These are phyloP conservation scores for Argyra leucocephala DNA, from an alignment of 2,888 invertebrate species.

Conservation along the genomic window DNA sequence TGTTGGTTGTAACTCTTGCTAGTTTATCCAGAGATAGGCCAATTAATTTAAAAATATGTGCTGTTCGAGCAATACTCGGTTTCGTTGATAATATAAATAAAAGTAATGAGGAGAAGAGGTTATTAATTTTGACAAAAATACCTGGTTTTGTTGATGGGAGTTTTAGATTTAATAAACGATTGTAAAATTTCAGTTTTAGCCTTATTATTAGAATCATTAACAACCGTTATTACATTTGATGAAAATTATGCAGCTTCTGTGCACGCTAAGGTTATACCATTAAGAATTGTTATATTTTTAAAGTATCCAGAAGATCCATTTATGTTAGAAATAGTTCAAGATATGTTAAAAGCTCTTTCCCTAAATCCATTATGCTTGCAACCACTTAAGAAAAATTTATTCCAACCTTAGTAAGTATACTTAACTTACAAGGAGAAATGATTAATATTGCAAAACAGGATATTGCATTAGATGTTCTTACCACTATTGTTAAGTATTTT, in stretches of 20 bases:
- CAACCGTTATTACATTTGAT: constrained; percentile 50
- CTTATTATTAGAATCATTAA: constrained; percentile 47
- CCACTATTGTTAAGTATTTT: constrained; percentile 54
- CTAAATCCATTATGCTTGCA: constrained; percentile 51
- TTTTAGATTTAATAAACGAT: constrained; percentile 44
- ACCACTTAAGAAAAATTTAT: constrained; percentile 53
- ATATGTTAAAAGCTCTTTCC: constrained; percentile 54
- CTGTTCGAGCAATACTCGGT: constrained; percentile 37
- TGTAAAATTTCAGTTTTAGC: constrained; percentile 47
- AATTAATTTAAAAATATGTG: constrained; percentile 37
- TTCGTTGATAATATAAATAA: constrained; percentile 46
- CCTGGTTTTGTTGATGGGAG: constrained; percentile 48
- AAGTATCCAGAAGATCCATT: constrained; percentile 57
- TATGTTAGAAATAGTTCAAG: constrained; percentile 52
- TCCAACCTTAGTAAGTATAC: constrained; percentile 54
- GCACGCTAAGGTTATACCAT: constrained; percentile 54
- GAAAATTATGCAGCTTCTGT: constrained; percentile 52
- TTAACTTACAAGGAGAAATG: constrained; percentile 34
- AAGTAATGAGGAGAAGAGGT: constrained; percentile 39
- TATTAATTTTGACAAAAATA: constrained; percentile 44
- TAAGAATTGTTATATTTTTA: constrained; percentile 58
- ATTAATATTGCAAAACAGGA: constrained; percentile 42
- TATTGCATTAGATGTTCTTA: constrained; percentile 56
- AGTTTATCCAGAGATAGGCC: constrained; percentile 38
- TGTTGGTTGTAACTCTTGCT: constrained; percentile 35